phyloP scores from a whole-genome alignment of 2,113 vertebrate genomes.

The Ahaetulla prasina region DNA sequence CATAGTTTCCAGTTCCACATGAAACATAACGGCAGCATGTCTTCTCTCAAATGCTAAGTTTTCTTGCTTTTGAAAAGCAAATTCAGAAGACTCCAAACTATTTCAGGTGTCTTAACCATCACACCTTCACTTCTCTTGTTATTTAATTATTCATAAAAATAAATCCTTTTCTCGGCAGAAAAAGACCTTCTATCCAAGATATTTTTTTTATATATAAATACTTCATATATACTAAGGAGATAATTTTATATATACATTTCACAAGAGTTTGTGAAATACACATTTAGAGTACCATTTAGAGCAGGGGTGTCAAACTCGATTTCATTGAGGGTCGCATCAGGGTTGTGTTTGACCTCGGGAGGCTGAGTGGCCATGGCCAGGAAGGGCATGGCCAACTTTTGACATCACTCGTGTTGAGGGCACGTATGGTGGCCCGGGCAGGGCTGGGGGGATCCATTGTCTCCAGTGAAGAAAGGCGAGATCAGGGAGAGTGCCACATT shows the following conservation, averaged over 20 bases:
- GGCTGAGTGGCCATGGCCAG: too few relatives aligned
- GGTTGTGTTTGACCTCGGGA: too few relatives aligned
- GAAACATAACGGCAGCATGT: slow-evolving; percentile 10
- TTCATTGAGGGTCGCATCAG: too few relatives aligned
- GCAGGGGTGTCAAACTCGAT: neutral
- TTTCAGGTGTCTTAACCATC: neutral
- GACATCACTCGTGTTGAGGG: too few relatives aligned
- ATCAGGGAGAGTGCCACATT: too few relatives aligned
- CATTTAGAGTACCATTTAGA: neutral
- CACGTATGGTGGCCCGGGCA: too few relatives aligned
- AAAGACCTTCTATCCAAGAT: neutral
- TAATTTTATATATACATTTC: neutral
- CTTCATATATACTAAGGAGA: neutral
- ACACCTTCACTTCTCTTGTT: neutral
- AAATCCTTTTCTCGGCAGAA: neutral
- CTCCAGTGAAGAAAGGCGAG: too few relatives aligned
- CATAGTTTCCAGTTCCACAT: slow-evolving; percentile 14
- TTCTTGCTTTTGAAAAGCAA: neutral
- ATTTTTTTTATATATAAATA: neutral
- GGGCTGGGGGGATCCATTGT: too few relatives aligned
- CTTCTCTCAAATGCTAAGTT: neutral
- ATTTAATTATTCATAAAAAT: neutral
- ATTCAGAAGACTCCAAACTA: neutral
- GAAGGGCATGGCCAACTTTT: too few relatives aligned
- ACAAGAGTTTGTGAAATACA: neutral